Evolutionary conservation across 2,113 vertebrate genomes (phyloP).

Genomic region (Tachysurus vachellii): DNA sequence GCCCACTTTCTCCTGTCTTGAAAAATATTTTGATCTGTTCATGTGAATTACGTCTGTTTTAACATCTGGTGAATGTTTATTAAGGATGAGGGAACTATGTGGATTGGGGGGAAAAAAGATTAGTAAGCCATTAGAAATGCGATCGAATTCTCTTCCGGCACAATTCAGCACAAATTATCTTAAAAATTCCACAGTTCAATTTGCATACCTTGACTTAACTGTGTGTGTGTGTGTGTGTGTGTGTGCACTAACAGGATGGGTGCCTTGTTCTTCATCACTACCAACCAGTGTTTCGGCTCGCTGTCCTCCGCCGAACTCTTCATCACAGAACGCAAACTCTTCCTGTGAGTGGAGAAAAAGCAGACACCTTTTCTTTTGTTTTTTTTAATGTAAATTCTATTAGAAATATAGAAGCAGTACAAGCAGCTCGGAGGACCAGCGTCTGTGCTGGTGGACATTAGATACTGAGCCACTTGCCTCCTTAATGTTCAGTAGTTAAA

Average conservation of each 20-base stretch:
- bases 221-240: background rate
- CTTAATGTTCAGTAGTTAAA: background rate
- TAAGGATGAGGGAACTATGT: background rate
- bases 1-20: background rate
- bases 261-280: constrained; percentile 86
- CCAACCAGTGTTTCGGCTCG: constrained; percentile 91
- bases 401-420: background rate
- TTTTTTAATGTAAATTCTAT: background rate
- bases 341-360: constrained; percentile 78
- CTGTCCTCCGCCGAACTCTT: constrained; percentile 88
- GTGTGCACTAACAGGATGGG: constrained; percentile 75
- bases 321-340: constrained; percentile 87
- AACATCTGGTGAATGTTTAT: background rate
- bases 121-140: too few species aligned
- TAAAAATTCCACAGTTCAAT: background rate
- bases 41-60: background rate
- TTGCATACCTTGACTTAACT: background rate
- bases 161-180: background rate
- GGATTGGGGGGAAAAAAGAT: too few species aligned
- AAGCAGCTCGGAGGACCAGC: background rate
- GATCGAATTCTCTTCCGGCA: background rate
- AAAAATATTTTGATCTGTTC: background rate
- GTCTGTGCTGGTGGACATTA: background rate
- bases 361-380: background rate
- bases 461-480: background rate